Percentiles rank a stretch among this genome's conserved stretches.
Evolutionary conservation across 2,797 vertebrate species (phyloP).

Genomic region (Staurois parvus): DNA sequence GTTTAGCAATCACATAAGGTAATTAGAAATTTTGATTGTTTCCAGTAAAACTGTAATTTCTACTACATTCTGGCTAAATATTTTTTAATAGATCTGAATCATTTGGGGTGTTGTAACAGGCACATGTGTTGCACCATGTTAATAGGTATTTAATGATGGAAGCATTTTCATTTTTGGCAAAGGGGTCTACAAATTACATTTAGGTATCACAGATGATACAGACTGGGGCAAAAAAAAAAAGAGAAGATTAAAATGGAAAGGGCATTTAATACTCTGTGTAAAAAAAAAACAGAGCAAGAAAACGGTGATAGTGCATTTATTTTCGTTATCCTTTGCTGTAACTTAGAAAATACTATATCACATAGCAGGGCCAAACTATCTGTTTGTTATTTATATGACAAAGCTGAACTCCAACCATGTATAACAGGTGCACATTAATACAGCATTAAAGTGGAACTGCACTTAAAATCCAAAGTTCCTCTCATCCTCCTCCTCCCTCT

Average conservation of each 20-base stretch:
- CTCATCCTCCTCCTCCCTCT: too few species aligned
- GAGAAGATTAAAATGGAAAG: neutral
- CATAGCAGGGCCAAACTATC: too few species aligned
- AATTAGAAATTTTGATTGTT: slow-evolving; percentile 35
- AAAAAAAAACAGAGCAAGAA: neutral
- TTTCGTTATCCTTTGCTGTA: too few species aligned
- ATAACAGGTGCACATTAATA: too few species aligned
- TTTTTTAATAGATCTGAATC: slow-evolving; percentile 48
- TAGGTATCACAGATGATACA: neutral
- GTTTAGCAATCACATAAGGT: slow-evolving; percentile 54
- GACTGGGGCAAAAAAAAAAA: neutral
- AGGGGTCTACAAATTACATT: neutral
- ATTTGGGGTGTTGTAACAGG: slow-evolving; percentile 24
- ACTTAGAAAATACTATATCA: too few species aligned
- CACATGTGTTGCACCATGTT: slow-evolving; percentile 17
- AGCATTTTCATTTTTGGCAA: slow-evolving; percentile 45
- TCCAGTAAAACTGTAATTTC: slow-evolving; percentile 13
- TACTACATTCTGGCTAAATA: slow-evolving; percentile 44
- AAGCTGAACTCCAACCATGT: too few species aligned
- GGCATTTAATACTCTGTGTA: neutral
- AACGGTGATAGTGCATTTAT: too few species aligned
- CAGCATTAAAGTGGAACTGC: too few species aligned
- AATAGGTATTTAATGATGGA: slow-evolving; percentile 51
- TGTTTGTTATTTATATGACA: too few species aligned
- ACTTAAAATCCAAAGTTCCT: too few species aligned